Evolutionary conservation across 2,113 vertebrate genomes (phyloP).

Genomic region (Xyrauchen texanus): DNA sequence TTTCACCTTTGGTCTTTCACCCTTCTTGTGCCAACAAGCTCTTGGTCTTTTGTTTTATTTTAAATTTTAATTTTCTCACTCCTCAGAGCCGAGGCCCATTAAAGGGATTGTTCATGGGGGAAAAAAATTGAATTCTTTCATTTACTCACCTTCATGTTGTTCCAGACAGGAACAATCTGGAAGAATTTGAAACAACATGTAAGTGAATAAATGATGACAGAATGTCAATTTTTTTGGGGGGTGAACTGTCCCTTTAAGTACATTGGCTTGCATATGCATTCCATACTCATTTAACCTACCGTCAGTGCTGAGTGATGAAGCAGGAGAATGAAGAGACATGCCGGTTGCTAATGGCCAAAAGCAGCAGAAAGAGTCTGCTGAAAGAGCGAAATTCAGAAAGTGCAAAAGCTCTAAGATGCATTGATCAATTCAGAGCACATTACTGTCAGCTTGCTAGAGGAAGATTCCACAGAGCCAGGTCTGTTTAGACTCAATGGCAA

Average conservation of each 20-base stretch:
- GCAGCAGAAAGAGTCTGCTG: not conserved
- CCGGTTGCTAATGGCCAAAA: not conserved
- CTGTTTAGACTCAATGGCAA: constrained; percentile 11
- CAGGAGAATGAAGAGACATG: not conserved
- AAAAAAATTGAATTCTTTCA: no score
- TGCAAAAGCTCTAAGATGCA: constrained; percentile 7
- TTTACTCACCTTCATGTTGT: no score
- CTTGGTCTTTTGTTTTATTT: not conserved
- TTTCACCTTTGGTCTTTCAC: constrained; percentile 48
- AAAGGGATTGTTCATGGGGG: not conserved
- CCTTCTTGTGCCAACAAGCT: constrained; percentile 41
- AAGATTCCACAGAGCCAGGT: constrained; percentile 26
- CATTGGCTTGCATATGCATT: not conserved
- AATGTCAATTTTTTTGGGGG: no score
- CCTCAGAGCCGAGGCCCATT: not conserved
- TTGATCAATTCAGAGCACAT: constrained; percentile 28
- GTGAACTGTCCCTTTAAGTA: no score
- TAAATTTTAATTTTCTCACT: not conserved
- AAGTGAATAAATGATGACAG: no score
- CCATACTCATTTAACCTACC: not conserved
- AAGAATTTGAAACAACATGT: no score
- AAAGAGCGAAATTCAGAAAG: not conserved
- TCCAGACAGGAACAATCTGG: no score
- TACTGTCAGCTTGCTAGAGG: not conserved
- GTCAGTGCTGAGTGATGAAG: not conserved